Evolutionary conservation across 1,140 invertebrate genomes (phyloP), one percentile per base, ranked within the genome.

Genomic region (Drosophila sp.): DNA sequence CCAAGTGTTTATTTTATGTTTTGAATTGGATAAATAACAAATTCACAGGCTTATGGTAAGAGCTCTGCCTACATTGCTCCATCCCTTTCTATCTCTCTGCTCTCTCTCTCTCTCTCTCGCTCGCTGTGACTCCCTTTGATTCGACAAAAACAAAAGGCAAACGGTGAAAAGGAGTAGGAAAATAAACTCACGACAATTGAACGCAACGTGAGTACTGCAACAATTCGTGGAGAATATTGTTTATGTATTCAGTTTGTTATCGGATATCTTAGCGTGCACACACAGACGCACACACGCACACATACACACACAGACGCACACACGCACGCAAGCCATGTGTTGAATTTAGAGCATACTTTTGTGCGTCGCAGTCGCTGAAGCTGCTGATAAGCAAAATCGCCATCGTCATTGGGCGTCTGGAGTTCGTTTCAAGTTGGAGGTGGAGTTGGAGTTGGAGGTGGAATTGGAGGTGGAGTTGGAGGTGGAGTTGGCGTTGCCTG

Each of bases 221-320:
- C 78, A 80, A 80, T 81, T 81, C 69, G 77, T 81, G 73, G 57
- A 59, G 58, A 80, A 80, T 77, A 81, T 80, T 80, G 73, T 80
- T 76, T 80, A 80, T 80, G 73, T 72, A 76, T 80, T 76, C 77
- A 65, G 72, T 62, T 77, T 58, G 67, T 66, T 80, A 80, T 80
- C 78, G 73, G 57, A 72, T 72, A 80, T 80, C 67, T 67, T 18
- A 69, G 25, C 50, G 57, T 43, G 25, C 40, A 40, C 56, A 32
- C 61, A 40, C 9, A 36, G 53, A 70, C 48, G 63, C 48, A 40
- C 38, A 41, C n/a, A 18, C 18, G 1, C 27, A 32, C 36, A 11
- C 7, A 41, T 14, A 70, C 58, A 18, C 11, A 9, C 27, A 32
- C n/a, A 46, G 25, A 34, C 54, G 8, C 43, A 14, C 7, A 25